Percentiles rank a stretch among this genome's conserved stretches.
These are phyloP conservation scores for Lepetodrilus schrolli DNA, from an alignment of 2,888 invertebrate species.

Conservation along the genomic window DNA sequence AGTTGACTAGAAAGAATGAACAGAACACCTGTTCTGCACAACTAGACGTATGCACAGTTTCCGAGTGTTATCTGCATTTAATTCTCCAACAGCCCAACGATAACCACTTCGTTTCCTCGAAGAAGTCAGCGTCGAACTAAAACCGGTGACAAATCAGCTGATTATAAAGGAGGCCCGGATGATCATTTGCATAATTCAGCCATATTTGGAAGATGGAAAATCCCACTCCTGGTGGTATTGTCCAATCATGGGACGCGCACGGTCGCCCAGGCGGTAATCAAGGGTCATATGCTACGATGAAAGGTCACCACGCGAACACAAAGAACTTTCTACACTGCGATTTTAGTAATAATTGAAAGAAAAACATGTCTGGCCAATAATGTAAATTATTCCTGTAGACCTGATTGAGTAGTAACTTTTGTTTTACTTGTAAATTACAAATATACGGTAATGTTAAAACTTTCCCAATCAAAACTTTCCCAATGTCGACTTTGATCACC, in stretches of 20 bases:
- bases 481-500: no score
- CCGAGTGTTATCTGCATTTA: not conserved
- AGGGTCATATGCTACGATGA: constrained; percentile 3
- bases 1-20: no score
- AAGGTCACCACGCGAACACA: constrained; percentile 9
- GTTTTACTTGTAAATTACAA: not conserved
- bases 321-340: not conserved
- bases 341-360: not conserved
- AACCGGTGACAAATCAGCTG: constrained; percentile 26
- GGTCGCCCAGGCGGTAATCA: not conserved
- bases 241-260: constrained; percentile 8
- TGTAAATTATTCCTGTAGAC: no score
- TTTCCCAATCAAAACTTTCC: no score
- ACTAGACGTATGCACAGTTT: not conserved
- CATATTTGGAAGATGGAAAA: constrained; percentile 11
- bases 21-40: not conserved
- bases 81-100: not conserved
- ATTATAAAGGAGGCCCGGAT: constrained; percentile 22
- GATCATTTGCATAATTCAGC: constrained; percentile 10
- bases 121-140: constrained; percentile 19
- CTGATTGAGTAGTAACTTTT: not conserved
- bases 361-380: no score
- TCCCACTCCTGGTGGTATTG: not conserved
- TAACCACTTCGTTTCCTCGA: not conserved
- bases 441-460: no score